phyloP scores from a whole-genome alignment of 2,797 vertebrate species.

The Oreochromis grahami region DNA sequence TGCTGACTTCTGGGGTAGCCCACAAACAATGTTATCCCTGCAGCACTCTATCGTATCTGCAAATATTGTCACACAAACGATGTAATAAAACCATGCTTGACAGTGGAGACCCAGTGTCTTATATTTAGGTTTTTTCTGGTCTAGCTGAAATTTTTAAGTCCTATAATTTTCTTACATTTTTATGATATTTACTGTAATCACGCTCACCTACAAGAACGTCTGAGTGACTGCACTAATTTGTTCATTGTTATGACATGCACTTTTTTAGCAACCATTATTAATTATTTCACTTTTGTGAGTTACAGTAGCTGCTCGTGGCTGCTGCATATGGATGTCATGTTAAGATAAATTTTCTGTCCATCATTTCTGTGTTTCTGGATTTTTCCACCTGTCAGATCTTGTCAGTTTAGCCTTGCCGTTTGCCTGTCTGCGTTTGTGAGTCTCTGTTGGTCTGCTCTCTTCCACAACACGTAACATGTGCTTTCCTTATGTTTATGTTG shows the following conservation, averaged over 20 bases:
- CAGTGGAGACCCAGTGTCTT: background rate
- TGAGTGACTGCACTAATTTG: background rate
- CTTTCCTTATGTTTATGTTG: slow-evolving; percentile 43
- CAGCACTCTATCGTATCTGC: background rate
- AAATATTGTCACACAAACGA: background rate
- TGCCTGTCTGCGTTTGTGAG: slow-evolving; percentile 19
- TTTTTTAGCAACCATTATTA: background rate
- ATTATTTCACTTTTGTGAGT: background rate
- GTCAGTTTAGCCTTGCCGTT: slow-evolving; percentile 35
- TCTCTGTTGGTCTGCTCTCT: slow-evolving; percentile 14
- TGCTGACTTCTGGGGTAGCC: background rate
- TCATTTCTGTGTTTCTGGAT: slow-evolving; percentile 31
- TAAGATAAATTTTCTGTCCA: background rate
- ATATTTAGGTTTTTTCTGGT: background rate
- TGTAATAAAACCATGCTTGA: background rate
- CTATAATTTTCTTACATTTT: background rate
- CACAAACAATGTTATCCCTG: background rate
- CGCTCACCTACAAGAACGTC: background rate
- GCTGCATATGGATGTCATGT: slow-evolving; percentile 11
- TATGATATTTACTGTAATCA: background rate
- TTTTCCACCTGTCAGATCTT: slow-evolving; percentile 36
- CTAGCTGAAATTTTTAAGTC: background rate
- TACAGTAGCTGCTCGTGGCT: slow-evolving; percentile 8
- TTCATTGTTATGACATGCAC: background rate
- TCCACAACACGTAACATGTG: slow-evolving; percentile 28